Conservation (phyloP, 64 coral and sea anemone species). For the Pocillopora verrucosa region DNA sequence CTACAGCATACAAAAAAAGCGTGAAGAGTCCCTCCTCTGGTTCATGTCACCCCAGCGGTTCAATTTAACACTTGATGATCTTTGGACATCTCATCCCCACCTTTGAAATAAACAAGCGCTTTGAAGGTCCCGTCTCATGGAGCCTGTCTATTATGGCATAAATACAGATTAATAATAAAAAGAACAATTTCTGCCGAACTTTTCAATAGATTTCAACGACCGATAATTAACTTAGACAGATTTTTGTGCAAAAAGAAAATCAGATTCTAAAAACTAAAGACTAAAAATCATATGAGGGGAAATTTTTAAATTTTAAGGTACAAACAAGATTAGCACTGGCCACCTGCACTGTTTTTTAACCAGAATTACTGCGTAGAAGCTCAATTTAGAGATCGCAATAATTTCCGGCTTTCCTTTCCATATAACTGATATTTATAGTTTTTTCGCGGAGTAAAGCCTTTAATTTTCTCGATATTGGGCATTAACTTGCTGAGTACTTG, state of each 20-base stretch:
- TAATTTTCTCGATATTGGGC: conserved; percentile 6
- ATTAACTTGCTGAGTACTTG: background rate
- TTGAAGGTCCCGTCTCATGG: background rate
- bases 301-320: background rate
- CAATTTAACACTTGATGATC: too few relatives aligned
- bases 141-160: too few relatives aligned
- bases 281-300: background rate
- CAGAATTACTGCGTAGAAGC: background rate
- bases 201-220: background rate
- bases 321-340: conserved; percentile 10
- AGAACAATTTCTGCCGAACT: background rate
- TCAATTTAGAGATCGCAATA: background rate
- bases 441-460: background rate
- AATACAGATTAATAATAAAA: background rate
- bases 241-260: background rate
- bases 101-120: background rate
- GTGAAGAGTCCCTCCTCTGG: background rate
- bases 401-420: background rate
- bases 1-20: background rate
- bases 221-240: background rate
- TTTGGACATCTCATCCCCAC: too few relatives aligned
- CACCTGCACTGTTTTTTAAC: background rate
- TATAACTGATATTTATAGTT: background rate
- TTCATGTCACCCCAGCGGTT: too few relatives aligned
- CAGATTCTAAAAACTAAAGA: background rate